These are phyloP conservation scores for Sycobia sp. DNA, from an alignment of 1,140 invertebrate genomes.

Conservation along the genomic window DNA sequence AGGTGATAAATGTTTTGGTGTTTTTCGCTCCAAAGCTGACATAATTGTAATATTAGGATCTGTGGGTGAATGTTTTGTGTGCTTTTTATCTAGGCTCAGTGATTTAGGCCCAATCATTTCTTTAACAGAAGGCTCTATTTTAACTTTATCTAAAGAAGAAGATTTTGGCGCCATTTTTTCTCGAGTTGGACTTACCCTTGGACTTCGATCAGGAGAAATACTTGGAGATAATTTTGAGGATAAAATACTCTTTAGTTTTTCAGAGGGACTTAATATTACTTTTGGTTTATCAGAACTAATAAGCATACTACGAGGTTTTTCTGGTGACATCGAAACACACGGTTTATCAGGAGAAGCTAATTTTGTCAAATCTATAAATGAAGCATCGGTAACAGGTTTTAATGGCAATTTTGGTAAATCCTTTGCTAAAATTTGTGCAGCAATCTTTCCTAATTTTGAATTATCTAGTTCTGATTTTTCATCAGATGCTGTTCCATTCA, in stretches of 20 bases:
- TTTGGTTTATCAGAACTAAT: conserved; percentile 52
- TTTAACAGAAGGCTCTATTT: conserved; percentile 40
- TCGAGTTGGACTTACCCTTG: conserved; percentile 30
- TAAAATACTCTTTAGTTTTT: conserved; percentile 48
- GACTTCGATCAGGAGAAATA: conserved; percentile 40
- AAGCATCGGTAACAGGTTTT: conserved; percentile 60
- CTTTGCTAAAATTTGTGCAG: conserved; percentile 37
- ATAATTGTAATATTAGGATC: conserved; percentile 52
- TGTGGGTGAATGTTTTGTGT: conserved; percentile 46
- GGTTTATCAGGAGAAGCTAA: conserved; percentile 45
- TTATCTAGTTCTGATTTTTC: conserved; percentile 56
- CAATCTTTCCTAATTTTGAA: conserved; percentile 39
- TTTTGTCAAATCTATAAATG: conserved; percentile 59
- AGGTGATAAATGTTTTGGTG: conserved; percentile 41
- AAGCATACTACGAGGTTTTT: conserved; percentile 50
- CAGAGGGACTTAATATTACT: conserved; percentile 47
- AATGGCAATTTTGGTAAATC: conserved; percentile 55
- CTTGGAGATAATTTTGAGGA: conserved; percentile 53
- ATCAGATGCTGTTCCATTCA: conserved; percentile 77
- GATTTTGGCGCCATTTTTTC: conserved; percentile 44
- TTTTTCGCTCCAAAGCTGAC: conserved; percentile 45
- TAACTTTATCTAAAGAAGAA: conserved; percentile 49
- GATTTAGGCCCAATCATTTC: conserved; percentile 41
- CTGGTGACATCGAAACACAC: conserved; percentile 33
- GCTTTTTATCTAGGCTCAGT: conserved; percentile 51